These are phyloP conservation scores for Bruchidius siliquastri DNA, from an alignment of 2,888 invertebrate genomes.

Conservation along the genomic window DNA sequence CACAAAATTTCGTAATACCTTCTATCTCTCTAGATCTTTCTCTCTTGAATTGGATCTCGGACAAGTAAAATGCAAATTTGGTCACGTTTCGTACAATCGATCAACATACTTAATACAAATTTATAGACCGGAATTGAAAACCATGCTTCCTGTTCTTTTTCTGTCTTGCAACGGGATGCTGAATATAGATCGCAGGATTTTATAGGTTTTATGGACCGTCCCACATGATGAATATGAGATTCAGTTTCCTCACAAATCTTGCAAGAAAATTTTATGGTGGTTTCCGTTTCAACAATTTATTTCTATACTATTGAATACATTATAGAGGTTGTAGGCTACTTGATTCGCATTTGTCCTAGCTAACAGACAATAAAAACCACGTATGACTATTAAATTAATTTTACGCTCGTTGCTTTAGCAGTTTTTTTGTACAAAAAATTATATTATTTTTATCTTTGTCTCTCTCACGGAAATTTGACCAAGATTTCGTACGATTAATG, in stretches of 20 bases:
- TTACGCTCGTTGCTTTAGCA: too few species aligned
- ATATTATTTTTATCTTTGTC: too few species aligned
- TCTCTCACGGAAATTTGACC: too few species aligned
- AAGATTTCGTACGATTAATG: too few species aligned
- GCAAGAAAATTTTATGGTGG: background rate
- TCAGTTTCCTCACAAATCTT: background rate
- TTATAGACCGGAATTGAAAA: background rate
- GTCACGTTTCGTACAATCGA: background rate
- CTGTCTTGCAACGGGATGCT: background rate
- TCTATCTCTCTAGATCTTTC: too few species aligned
- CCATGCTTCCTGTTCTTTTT: background rate
- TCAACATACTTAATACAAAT: background rate
- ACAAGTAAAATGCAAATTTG: background rate
- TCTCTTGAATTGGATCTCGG: too few species aligned
- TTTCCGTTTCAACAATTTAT: background rate
- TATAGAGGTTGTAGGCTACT: too few species aligned
- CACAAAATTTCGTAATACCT: too few species aligned
- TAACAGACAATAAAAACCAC: too few species aligned
- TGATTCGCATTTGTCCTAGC: too few species aligned
- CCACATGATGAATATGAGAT: background rate
- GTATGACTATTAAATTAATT: too few species aligned
- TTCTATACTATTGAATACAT: background rate
- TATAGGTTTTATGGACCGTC: background rate
- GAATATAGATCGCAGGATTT: background rate
- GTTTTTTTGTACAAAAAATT: too few species aligned